Evolutionary conservation across 2,888 invertebrate genomes (phyloP), one percentile per base, ranked within the genome.

Genomic region (Temnothorax rugatulus): DNA sequence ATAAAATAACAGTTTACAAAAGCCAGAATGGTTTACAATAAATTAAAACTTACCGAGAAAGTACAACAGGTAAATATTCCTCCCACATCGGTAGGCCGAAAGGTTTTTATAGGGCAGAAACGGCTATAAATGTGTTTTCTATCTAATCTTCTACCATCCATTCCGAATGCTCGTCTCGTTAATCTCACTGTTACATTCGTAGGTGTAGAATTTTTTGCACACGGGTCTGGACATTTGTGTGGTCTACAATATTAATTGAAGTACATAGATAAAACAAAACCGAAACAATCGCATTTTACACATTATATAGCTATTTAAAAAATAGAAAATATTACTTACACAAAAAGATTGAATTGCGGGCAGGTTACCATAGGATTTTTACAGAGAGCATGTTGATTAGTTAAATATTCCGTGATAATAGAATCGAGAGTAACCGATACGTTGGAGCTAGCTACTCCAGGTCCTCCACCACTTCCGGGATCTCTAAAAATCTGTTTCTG

Each of bases 361-460:
- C 99, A 99, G 0, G 99, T 99, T 50, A 98, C 98, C 95, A 99
- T 99, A 0, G 99, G 99, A 95, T 99, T 99, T 95, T 98, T 98
- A 95, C 99, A 99, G 9, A 98, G 95, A n/a, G 99, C 97, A 95
- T 99, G 99, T 95, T 99, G 99, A 95, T 99, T 99, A 91, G 99
- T 97, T 76, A 99, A 96, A 95, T 99, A 99, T 95, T 99, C 99
- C 0, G 98, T 99, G 88, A 99, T 98, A 92, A 99, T 99, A 63
- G 98, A 97, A 95, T 99, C 98, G 38, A 99, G 95, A 0, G 98
- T 97, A 81, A 97, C 96, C 9, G 95, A 95, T 71, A 92, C 84
- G 84, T 92, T 93, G 5, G 92, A 91, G 5, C 93, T 92, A 0
- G 93, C 93, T 9, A 94, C 88, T 15, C 92, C 93, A 29, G 93